Evolutionary conservation across 1,140 invertebrate genomes (phyloP).

Genomic region (Chionoecetes opilio): DNA sequence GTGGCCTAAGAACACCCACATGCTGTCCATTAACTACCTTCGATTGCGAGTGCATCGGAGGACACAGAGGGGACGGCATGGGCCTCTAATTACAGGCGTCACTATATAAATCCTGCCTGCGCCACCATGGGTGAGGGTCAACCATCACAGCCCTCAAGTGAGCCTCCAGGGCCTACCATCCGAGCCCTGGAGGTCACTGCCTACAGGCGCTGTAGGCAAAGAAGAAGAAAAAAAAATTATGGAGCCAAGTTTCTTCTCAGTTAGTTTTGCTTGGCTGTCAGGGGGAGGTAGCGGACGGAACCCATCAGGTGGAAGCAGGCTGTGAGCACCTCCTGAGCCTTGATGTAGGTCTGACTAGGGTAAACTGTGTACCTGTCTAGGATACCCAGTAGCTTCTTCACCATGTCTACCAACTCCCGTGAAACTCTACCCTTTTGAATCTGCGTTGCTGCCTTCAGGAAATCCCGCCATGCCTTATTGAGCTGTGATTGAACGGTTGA

Average conservation of each 20-base stretch:
- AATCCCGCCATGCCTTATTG: constrained; percentile 65
- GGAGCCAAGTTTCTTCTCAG: neutral
- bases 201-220: too few relatives aligned
- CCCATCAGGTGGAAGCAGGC: constrained; percentile 76
- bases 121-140: too few relatives aligned
- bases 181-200: too few relatives aligned
- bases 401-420: constrained; percentile 34
- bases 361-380: constrained; percentile 77
- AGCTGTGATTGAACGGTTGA: constrained; percentile 52
- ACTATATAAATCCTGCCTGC: too few relatives aligned
- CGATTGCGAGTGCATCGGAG: too few relatives aligned
- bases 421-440: constrained; percentile 57
- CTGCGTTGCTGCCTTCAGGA: constrained; percentile 51
- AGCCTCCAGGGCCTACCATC: too few relatives aligned
- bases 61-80: too few relatives aligned
- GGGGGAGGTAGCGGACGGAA: constrained; percentile 42
- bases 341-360: constrained; percentile 77
- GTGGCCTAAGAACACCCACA: too few relatives aligned
- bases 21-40: too few relatives aligned
- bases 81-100: too few relatives aligned
- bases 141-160: too few relatives aligned
- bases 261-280: neutral
- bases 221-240: too few relatives aligned
- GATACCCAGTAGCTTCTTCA: constrained; percentile 55
- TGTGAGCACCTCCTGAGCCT: constrained; percentile 75